phyloP scores from a whole-genome alignment of 2,888 invertebrate genomes.

The Merodon equestris region DNA sequence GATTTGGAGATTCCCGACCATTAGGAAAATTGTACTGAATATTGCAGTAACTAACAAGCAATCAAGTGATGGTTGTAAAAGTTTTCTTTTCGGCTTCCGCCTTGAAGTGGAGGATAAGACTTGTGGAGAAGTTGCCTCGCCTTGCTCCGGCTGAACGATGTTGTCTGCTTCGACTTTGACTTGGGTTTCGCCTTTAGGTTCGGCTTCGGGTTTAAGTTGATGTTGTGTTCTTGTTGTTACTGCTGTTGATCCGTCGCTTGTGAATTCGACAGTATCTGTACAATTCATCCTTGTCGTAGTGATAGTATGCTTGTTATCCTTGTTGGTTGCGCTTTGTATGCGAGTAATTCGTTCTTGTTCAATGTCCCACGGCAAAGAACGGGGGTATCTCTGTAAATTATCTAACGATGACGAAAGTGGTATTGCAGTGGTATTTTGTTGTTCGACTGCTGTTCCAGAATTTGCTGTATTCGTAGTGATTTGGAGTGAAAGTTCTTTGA shows the following conservation, averaged over 20 bases:
- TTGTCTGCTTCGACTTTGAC: constrained; percentile 1
- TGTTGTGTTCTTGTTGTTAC: constrained; percentile 23
- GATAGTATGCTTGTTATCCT: no score
- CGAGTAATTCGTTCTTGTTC: constrained; percentile 11
- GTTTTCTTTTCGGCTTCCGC: constrained; percentile 63
- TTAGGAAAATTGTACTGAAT: constrained; percentile 67
- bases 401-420: constrained; percentile 21
- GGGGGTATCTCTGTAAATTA: constrained; percentile 46
- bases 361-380: constrained; percentile 24
- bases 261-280: constrained; percentile 5
- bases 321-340: constrained; percentile 37
- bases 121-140: constrained; percentile 45
- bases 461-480: constrained; percentile 49
- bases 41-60: constrained; percentile 66
- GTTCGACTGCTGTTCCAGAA: constrained; percentile 43
- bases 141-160: constrained; percentile 2
- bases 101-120: constrained; percentile 59
- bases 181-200: constrained; percentile 21
- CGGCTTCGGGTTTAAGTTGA: constrained; percentile 12
- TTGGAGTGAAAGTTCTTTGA: constrained; percentile 52
- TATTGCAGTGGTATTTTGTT: constrained; percentile 32
- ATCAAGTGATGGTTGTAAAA: constrained; percentile 65
- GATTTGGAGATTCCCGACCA: constrained; percentile 66
- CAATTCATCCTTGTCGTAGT: constrained; percentile 29
- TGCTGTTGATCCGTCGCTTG: constrained; percentile 35